Evolutionary conservation across 2,888 invertebrate species (phyloP).

Genomic region (Apamea anceps): DNA sequence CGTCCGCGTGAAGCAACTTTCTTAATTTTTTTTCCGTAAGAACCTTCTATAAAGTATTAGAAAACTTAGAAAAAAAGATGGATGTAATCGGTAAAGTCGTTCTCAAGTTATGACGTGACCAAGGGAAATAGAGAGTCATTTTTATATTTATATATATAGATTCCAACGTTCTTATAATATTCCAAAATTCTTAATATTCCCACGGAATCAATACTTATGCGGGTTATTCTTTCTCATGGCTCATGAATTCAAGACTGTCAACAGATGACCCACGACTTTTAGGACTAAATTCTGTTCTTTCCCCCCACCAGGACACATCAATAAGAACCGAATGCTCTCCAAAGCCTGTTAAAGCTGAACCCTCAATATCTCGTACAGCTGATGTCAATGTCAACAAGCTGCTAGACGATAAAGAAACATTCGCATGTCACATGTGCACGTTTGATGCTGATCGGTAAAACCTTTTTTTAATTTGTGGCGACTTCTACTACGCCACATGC

Average conservation of each 20-base stretch:
- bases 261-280: not conserved
- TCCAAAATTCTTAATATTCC: not conserved
- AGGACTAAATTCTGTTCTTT: not conserved
- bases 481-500: not conserved
- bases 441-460: conserved; percentile 85
- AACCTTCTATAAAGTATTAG: no score
- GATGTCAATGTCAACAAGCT: conserved; percentile 60
- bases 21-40: no score
- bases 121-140: no score
- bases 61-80: no score
- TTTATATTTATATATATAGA: no score
- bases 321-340: conserved; percentile 78
- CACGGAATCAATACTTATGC: not conserved
- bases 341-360: conserved; percentile 72
- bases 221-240: not conserved
- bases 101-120: no score
- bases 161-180: no score
- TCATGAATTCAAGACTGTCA: not conserved
- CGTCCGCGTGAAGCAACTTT: no score
- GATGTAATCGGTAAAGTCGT: no score
- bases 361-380: conserved; percentile 60
- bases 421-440: conserved; percentile 81
- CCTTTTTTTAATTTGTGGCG: not conserved
- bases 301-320: conserved; percentile 70
- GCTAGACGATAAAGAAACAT: conserved; percentile 74